These are phyloP conservation scores for Lepus timidus DNA, from an alignment of 2,113 vertebrate genomes.

Conservation along the genomic window DNA sequence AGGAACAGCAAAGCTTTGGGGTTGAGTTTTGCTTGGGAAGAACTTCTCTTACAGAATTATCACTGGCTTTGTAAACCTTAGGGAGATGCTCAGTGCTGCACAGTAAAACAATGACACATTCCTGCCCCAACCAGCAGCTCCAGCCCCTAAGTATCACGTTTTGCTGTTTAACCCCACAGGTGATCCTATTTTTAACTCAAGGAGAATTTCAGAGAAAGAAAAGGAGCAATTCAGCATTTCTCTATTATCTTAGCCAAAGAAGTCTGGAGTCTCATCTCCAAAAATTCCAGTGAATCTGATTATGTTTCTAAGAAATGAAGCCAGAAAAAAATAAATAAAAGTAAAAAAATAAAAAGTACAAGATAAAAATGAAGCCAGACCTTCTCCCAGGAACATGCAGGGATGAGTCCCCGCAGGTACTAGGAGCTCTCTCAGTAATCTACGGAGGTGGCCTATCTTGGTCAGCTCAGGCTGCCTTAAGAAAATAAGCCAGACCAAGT, in stretches of 20 bases:
- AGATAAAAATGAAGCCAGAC: not conserved
- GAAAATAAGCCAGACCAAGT: not conserved
- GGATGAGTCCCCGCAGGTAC: not conserved
- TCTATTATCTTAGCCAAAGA: not conserved
- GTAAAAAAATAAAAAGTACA: no score
- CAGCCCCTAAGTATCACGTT: not conserved
- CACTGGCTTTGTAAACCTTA: not conserved
- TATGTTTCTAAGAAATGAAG: slow-evolving; percentile 13
- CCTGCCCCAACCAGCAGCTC: not conserved
- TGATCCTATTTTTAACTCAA: not conserved
- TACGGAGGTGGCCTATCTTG: not conserved
- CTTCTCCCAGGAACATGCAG: not conserved
- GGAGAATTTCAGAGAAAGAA: not conserved
- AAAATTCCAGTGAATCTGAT: not conserved
- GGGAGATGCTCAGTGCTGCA: not conserved
- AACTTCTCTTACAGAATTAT: not conserved
- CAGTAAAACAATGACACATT: not conserved
- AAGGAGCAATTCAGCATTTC: not conserved
- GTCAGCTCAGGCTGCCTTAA: not conserved
- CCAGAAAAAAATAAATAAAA: not conserved
- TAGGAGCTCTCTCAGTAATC: not conserved
- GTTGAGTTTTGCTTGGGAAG: not conserved
- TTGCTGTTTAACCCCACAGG: not conserved
- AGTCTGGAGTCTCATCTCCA: not conserved
- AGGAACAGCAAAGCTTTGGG: not conserved